Base-by-base conservation (phyloP, 2,888 invertebrate genomes). In the Pristionchus exspectatus region DNA sequence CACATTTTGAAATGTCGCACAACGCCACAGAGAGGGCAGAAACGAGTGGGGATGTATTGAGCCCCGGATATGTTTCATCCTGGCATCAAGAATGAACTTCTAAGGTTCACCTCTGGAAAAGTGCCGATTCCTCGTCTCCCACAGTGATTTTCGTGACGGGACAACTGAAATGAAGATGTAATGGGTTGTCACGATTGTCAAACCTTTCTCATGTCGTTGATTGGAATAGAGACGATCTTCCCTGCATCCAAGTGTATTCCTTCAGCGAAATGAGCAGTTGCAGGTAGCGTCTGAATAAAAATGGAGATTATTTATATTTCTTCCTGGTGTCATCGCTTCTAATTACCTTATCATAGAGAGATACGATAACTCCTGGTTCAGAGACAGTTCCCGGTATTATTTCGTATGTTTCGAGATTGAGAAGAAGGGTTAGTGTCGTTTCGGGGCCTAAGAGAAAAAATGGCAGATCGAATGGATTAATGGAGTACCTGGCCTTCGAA, bases 191-290 rank as follows among this genome's bases (percentile, higher is more conserved):
- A 27, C 44, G 12, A 9, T 7, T 1, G 3, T 87, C 90, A 21
- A 24, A 91, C 91, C 89, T 93, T 92, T 90, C 94, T 66, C 54
- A 94, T 92, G 87, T 94, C 94, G 44, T 94, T 94, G 33, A 94
- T 93, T 1, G 94, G 94, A 87, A 94, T 94, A 18, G 93, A 93
- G 30, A 94, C 94, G 3, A 92, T 91, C 90, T 94, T 94, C 18
- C 94, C 94, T 3, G 93, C 92, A 89, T 94, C 94, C 69, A 94
- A 74, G 90, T 94, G 94, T 63, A 94, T 93, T 74, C 94, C 94
- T 89, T 94, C 93, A 0, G 92, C 90, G 88, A 91, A 94, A 81
- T 92, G 92, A 10, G 92, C 93, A 16, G 92, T 87, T 0, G 81
- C 66, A 0, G 92, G 92, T 3, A 88, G 83, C 44, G 50, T 90